Conservation (phyloP, 30 jellyfish, hydroid and myxozoan genomes). For the Catostylus mosaicus region DNA sequence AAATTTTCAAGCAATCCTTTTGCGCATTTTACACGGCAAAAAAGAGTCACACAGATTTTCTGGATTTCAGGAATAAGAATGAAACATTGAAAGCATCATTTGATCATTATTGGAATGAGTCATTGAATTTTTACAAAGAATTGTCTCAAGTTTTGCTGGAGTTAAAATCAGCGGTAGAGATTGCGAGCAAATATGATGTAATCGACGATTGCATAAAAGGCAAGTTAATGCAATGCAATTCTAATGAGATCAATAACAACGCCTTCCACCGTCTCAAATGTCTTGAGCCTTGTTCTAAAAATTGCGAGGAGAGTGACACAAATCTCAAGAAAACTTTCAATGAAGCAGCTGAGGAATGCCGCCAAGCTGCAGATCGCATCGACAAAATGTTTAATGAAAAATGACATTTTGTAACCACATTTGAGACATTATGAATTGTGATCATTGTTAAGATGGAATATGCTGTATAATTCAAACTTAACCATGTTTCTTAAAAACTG, state of each 20-base stretch:
- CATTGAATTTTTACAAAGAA: not conserved
- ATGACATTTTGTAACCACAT: no score
- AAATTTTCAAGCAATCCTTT: slow-evolving; percentile 16
- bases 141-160: not conserved
- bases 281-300: not conserved
- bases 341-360: no score
- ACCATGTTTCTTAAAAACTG: no score
- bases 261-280: not conserved
- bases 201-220: not conserved
- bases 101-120: not conserved
- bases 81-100: not conserved
- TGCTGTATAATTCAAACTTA: no score
- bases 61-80: slow-evolving; percentile 15
- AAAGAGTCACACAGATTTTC: slow-evolving; percentile 14
- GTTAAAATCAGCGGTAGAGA: not conserved
- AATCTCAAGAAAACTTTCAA: not conserved
- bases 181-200: not conserved
- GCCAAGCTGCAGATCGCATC: no score
- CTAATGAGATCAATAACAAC: not conserved
- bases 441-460: no score
- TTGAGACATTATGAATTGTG: no score
- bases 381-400: no score
- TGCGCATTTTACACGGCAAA: slow-evolving; percentile 37
- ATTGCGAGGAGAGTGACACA: not conserved
- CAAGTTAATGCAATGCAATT: not conserved